Evolutionary conservation across 2,888 invertebrate genomes (phyloP).

Genomic region (Cepaea hortensis): DNA sequence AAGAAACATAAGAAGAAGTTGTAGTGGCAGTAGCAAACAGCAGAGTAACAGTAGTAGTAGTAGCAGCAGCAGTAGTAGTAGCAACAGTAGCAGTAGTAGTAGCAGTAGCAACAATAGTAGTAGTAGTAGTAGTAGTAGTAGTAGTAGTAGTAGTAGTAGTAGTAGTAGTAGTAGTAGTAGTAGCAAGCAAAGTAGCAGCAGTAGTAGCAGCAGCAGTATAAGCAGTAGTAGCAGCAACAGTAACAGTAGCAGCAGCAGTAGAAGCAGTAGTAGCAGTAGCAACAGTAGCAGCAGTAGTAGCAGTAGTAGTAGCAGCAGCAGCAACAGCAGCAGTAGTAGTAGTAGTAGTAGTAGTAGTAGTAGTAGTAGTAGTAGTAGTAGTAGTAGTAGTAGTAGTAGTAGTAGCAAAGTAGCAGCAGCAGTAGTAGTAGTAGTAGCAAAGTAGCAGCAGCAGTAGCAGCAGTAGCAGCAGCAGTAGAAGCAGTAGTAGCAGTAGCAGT

Average conservation of each 20-base stretch:
- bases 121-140: too few species aligned
- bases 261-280: not conserved
- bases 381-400: not conserved
- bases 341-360: constrained; percentile 27
- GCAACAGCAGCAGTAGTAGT: not conserved
- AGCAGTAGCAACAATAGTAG: not conserved
- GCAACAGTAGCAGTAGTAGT: not conserved
- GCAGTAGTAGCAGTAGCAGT: constrained; percentile 5
- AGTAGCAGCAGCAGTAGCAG: not conserved
- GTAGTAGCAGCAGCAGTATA: too few species aligned
- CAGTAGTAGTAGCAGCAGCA: constrained; percentile 12
- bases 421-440: not conserved
- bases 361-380: constrained; percentile 8
- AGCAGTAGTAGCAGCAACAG: too few species aligned
- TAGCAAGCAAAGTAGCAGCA: too few species aligned
- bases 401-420: not conserved
- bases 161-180: too few species aligned
- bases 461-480: constrained; percentile 5
- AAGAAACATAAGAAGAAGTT: not conserved
- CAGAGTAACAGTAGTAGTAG: not conserved
- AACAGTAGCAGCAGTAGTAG: constrained; percentile 12
- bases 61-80: not conserved
- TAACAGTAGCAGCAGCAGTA: not conserved
- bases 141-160: too few species aligned
- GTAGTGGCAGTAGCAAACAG: not conserved